Evolutionary conservation across 2,113 vertebrate species (phyloP), one percentile per base, ranked within the genome.

Genomic region (Emydocephalus ijimae): DNA sequence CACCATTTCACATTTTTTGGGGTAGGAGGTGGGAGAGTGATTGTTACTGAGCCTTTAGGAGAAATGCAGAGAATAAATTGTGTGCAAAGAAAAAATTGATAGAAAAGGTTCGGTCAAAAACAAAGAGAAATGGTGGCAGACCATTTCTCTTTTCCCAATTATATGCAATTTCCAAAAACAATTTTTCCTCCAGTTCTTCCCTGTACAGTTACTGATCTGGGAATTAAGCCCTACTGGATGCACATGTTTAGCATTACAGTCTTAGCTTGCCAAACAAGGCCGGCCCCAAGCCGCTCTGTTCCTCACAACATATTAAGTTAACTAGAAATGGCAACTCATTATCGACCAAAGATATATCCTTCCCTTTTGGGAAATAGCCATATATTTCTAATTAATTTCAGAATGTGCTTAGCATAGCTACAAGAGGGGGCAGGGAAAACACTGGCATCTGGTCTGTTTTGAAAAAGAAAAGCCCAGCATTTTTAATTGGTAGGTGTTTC

Each of bases 401-500:
- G 50, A 0, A 90, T 61, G 93, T 94, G 57, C 45, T 88, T 94
- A 89, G 85, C 9, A 11, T 81, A n/a, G 1, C 85, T 91, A 1
- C 0, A 87, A 59, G 29, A 59, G 29, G 34, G 43, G 24, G 0
- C 14, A 59, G n/a, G 26, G 43, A 26, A 0, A 88, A 39, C 81
- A 57, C 85, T 50, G 81, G 55, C 45, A 91, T 9, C 0, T 5
- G 93, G 21, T 0, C 3, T 85, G 87, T 29, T 89, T 85, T 12
- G 57, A 1, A 5, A 29, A 5, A 64, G 14, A 29, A 48, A 89
- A 57, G 4, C 34, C 23, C 18, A 2, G 34, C 0, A 55, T 24
- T 88, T 95, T 93, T 91, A 95, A 96, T 95, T 95, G 29, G 15
- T 93, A 96, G 7, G 3, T 64, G 8, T 94, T 94, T 88, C 93